phyloP scores from a whole-genome alignment of 2,797 vertebrate species.

The Tiaroga cobitis region DNA sequence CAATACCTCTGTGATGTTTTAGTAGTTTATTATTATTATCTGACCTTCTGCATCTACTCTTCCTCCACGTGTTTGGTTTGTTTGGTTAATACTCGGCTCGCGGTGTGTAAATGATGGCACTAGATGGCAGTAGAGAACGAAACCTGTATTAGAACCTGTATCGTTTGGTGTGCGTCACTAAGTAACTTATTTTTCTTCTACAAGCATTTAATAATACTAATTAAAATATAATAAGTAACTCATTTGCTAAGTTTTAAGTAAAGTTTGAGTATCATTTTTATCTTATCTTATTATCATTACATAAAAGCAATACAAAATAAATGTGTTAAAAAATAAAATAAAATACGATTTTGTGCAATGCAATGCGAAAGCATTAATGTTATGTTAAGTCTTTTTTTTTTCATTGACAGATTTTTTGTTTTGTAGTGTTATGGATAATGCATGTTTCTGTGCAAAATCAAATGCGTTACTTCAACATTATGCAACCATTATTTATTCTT shows the following conservation, averaged over 20 bases:
- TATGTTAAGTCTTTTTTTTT: too few species aligned
- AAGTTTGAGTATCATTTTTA: neutral
- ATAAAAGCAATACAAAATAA: neutral
- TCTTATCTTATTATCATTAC: neutral
- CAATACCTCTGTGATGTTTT: neutral
- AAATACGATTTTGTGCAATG: neutral
- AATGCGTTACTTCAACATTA: neutral
- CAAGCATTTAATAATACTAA: too few species aligned
- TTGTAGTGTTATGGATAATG: neutral
- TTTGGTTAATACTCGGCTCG: neutral
- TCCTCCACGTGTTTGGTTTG: neutral
- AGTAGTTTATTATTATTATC: too few species aligned
- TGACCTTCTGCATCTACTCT: neutral
- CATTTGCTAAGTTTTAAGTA: neutral
- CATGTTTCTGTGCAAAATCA: neutral
- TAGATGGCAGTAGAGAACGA: neutral
- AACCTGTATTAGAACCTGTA: neutral
- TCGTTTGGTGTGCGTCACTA: neutral
- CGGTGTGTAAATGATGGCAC: neutral
- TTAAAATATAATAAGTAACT: too few species aligned
- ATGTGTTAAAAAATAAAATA: neutral
- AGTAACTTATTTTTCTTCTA: neutral
- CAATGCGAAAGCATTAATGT: too few species aligned
- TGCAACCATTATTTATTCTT: neutral
- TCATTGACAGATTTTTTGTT: neutral